These are phyloP conservation scores for Antigone vipio DNA, from an alignment of 2,113 vertebrate species.

Conservation along the genomic window DNA sequence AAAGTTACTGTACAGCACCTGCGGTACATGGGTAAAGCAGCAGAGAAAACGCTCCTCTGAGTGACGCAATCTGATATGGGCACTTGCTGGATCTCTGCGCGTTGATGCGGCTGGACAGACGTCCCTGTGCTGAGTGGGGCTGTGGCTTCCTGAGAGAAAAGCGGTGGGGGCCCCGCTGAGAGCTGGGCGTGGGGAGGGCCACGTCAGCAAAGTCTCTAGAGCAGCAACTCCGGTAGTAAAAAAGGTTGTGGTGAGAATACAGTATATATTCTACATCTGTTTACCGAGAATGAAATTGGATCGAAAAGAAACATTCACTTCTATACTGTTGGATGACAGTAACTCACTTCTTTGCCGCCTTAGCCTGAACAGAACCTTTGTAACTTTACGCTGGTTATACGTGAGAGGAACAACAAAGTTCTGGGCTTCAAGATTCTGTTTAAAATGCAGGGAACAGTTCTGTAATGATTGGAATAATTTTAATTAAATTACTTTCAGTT, in stretches of 20 bases:
- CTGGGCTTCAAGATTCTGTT: background rate
- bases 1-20: background rate
- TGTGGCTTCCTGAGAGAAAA: accelerated
- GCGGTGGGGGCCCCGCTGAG: too few relatives aligned
- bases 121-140: background rate
- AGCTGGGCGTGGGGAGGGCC: accelerated
- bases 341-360: background rate
- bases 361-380: background rate
- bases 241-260: background rate
- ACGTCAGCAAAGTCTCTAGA: too few relatives aligned
- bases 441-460: background rate
- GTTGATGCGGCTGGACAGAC: accelerated
- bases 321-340: background rate
- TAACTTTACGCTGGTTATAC: background rate
- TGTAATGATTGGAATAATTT: background rate
- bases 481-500: background rate
- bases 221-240: background rate
- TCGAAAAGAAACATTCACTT: background rate
- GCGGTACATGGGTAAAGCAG: background rate
- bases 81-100: background rate
- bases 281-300: background rate
- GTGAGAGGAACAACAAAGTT: background rate
- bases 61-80: accelerated
- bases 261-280: background rate
- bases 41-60: background rate